Percentiles rank a stretch among this genome's conserved stretches.
Evolutionary conservation across 2,113 vertebrate genomes (phyloP).

Genomic region (Erythrocercus mccallii): DNA sequence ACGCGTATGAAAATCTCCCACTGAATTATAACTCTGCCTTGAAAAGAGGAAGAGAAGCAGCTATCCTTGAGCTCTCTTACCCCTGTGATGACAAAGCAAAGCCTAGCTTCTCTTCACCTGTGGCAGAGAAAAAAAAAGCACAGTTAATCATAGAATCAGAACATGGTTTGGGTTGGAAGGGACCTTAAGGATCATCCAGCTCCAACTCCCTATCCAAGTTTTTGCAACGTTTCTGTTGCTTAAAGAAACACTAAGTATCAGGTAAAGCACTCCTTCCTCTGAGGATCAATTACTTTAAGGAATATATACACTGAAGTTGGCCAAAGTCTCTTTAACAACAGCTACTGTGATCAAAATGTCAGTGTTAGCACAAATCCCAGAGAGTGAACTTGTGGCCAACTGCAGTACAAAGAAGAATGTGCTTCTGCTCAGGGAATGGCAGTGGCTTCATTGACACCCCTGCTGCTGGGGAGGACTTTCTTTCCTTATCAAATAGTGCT

Average conservation of each 20-base stretch:
- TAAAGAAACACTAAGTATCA: not conserved
- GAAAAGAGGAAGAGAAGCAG: not conserved
- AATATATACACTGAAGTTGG: not conserved
- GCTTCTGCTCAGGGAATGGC: not conserved
- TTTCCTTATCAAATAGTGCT: not conserved
- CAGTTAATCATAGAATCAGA: not conserved
- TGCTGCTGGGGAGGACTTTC: not conserved
- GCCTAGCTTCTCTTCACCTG: not conserved
- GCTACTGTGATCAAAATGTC: not conserved
- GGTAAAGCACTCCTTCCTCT: not conserved
- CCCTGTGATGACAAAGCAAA: not conserved
- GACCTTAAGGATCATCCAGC: not conserved
- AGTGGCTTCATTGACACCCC: not conserved
- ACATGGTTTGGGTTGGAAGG: not conserved
- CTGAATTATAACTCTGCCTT: not conserved
- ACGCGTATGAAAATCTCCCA: not conserved
- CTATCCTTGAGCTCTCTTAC: not conserved
- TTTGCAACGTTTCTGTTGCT: not conserved
- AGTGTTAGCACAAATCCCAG: not conserved
- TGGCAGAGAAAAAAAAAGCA: not conserved
- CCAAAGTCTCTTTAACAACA: not conserved
- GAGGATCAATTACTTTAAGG: not conserved
- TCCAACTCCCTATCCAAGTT: not conserved
- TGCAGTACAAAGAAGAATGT: not conserved
- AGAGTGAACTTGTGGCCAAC: not conserved